A percentile compares a stretch with the other conserved stretches of the same genome.
Conservation (phyloP, 2,888 invertebrate species). For the Gnatocerus cornutus region DNA sequence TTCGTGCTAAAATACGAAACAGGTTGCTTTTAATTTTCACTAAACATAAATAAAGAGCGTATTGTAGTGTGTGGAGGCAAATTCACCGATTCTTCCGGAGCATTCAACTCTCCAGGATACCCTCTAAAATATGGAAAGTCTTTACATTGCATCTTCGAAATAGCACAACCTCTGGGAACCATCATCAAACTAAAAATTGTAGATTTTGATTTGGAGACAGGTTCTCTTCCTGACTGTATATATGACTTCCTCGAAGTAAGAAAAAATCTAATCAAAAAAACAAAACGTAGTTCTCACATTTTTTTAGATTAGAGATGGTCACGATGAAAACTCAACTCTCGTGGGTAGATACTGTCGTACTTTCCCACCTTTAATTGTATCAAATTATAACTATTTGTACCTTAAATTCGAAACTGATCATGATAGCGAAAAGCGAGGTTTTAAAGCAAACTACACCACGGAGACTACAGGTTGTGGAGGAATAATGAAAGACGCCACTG, state of each 20-base stretch:
- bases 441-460: constrained; percentile 83
- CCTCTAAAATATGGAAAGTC: constrained; percentile 70
- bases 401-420: constrained; percentile 79
- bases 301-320: constrained; percentile 82
- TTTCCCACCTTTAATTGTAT: constrained; percentile 76
- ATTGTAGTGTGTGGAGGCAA: constrained; percentile 76
- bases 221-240: constrained; percentile 68
- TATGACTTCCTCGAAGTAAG: constrained; percentile 70
- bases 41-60: no score
- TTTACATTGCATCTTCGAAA: constrained; percentile 78
- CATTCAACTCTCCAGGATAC: constrained; percentile 83
- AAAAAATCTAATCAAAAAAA: no score
- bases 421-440: constrained; percentile 77
- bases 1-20: constrained; percentile 78
- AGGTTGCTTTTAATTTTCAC: constrained; percentile 1
- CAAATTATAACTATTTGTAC: constrained; percentile 82
- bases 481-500: constrained; percentile 68
- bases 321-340: constrained; percentile 76
- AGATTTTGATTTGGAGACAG: constrained; percentile 79
- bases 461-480: constrained; percentile 64
- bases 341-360: constrained; percentile 81
- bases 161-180: constrained; percentile 77
- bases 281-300: no score
- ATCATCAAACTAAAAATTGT: constrained; percentile 78
- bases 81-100: constrained; percentile 75